Conservation (phyloP, 2,888 invertebrate genomes). For the Steromphala cineraria region DNA sequence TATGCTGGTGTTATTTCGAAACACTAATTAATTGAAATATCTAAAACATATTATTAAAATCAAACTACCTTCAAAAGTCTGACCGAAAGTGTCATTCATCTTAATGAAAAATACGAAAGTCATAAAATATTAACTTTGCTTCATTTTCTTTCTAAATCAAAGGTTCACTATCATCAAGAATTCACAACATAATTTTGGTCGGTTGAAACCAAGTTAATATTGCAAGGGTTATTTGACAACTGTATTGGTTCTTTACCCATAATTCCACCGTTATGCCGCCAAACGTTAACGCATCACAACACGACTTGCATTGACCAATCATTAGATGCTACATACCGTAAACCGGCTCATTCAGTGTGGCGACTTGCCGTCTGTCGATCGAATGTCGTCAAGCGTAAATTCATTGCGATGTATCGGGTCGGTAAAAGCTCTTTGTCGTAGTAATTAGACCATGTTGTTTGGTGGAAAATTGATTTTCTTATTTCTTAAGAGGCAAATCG, state of each 20-base stretch:
- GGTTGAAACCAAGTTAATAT: neutral
- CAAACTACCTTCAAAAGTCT: no score
- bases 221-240: neutral
- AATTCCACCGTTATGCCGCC: neutral
- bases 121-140: no score
- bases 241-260: neutral
- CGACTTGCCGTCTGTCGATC: conserved; percentile 6
- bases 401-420: neutral
- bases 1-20: no score
- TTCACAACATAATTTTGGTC: no score
- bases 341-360: neutral
- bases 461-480: neutral
- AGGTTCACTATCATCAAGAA: no score
- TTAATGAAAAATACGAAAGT: no score
- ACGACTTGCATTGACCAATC: neutral
- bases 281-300: conserved; percentile 1
- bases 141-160: no score
- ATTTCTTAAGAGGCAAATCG: neutral
- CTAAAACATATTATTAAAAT: no score
- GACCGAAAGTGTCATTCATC: no score
- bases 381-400: neutral
- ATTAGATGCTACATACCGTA: neutral
- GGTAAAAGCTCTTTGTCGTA: neutral
- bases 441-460: neutral
- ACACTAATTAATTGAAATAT: no score